Base-by-base conservation (phyloP, 1,140 invertebrate genomes). In the Drosophila seguyi region DNA sequence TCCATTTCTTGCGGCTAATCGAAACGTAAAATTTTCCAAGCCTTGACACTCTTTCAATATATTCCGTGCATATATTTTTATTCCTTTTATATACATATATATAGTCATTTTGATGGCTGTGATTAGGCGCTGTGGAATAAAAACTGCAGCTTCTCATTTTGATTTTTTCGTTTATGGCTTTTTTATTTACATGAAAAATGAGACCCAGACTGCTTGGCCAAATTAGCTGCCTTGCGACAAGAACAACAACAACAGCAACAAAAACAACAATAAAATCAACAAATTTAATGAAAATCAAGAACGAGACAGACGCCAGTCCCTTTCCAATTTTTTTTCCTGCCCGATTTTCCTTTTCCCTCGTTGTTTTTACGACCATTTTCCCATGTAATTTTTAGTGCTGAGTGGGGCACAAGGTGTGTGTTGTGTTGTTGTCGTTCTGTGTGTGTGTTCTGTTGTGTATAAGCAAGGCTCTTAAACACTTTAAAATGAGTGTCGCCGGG, bases 361-460 rank as follows among this genome's bases (percentile, higher is more conserved):
- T 27, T 53, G 66, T 78, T 76, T 86, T 86, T 87, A 86, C 75
- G 83, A 68, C 75, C 69, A 82, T 82, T 86, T 86, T 86, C 72
- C 75, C 82, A 82, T 87, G 83, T 86, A 87, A 87, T 86, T 79
- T 87, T 82, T 79, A 83, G 75, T 73, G 83, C 75, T 82, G 83
- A 87, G 66, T 76, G 69, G 79, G 83, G 61, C 65, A 87, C 58
- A 86, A 86, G 75, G 79, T 79, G 83, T 75, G 44, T 42, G 41
- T 44, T 31, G 29, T 18, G 14, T 16, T 78, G 81, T 48, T 47
- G 44, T 47, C 45, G 14, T 74, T 78, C 56, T 36, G 58, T 83
- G 29, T 83, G 29, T 53, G 39, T 66, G 48, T 57, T 72, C 31
- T 34, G 38, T 50, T 44, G 39, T 59, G 61, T 60, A 39, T 58